Evolutionary conservation across 2,888 invertebrate genomes (phyloP), one percentile per base, ranked within the genome.

Genomic region (Lysandra bellargus): DNA sequence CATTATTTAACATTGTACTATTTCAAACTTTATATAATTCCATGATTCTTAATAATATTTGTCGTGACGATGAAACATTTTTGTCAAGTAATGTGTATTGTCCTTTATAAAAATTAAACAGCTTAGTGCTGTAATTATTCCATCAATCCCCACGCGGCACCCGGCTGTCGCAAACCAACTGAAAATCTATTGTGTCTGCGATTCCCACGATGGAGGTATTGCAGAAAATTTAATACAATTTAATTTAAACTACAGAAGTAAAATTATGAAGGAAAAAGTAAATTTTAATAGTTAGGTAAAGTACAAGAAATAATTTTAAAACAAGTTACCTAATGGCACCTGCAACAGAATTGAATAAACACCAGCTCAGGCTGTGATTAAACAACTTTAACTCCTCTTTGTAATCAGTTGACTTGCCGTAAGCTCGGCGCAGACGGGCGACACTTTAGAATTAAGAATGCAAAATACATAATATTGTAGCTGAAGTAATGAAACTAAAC

Each of bases 351-450:
- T 82, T 83, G 84, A 87, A 86, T 86, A 87, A 86, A 88, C 86
- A 86, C 83, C 80, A 88, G 86, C 87, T 86, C 85, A 85, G 88
- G 89, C 88, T 88, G 84, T 88, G 87, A 91, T 90, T 88, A 89
- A 90, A 90, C 89, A 91, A 91, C 88, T 87, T 85, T 85, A 89
- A 91, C 86, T 90, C 89, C 87, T 87, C 90, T 90, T 91, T 88
- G 90, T 91, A 92, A 91, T 91, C 90, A 90, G 87, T 87, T 88
- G 87, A 60, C 12, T 69, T 69, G 69, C 69, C 73, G 57, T 76
- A 73, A 44, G 57, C 79, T 72, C 89, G 90, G 90, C 90, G 69
- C 69, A 69, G 33, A 69, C 69, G 69, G 33, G 33, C 6, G 33
- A 69, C 14, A 14, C 0, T 14, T 6, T 12, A 33, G 5, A 33